Base-by-base conservation (phyloP, 2,888 invertebrate genomes). In the Leptinotarsa tumamoca region DNA sequence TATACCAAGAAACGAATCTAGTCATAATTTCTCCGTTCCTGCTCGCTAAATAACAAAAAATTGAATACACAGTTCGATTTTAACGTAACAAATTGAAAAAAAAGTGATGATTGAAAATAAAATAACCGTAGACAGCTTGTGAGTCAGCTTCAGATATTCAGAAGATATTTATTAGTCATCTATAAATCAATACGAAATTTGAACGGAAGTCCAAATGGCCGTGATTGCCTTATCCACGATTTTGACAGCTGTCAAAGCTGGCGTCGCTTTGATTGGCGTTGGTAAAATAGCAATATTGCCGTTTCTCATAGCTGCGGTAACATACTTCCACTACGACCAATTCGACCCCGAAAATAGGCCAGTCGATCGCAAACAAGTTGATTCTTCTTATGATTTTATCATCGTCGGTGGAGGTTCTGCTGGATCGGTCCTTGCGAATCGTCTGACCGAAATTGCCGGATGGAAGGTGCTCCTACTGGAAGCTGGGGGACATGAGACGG, bases 401-500 rank as follows among this genome's bases (percentile, higher is more conserved):
- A 90, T 96, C 21, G 90, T 97, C 33, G 97, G 96, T 0, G 95
- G 93, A 1, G 96, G 96, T 0, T 95, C 95, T 0, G 96, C 96
- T 0, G 96, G 96, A 0, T 92, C 95, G 0, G 96, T 97, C 0
- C 80, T 97, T 13, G 96, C 95, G 0, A 96, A 95, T 80, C 90
- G 97, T 61, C 88, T 96, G 1, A 92, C 95, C 0, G 96, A 96
- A 86, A 90, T 94, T 23, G 91, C 93, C 4, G 91, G 92, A 10
- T 96, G 95, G 95, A 95, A 92, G 83, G 93, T 96, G 0, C 88
- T 96, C 67, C 87, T 96, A 15, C 84, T 96, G 66, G 96, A 96
- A 87, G 96, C 96, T 0, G 96, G 96, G 14, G 96, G 95, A 0
- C 95, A 95, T 81, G 96, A 96, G 87, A 95, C 95, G 0, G 95